Evolutionary conservation across 2,113 vertebrate species (phyloP).

Genomic region (Gavia stellata): DNA sequence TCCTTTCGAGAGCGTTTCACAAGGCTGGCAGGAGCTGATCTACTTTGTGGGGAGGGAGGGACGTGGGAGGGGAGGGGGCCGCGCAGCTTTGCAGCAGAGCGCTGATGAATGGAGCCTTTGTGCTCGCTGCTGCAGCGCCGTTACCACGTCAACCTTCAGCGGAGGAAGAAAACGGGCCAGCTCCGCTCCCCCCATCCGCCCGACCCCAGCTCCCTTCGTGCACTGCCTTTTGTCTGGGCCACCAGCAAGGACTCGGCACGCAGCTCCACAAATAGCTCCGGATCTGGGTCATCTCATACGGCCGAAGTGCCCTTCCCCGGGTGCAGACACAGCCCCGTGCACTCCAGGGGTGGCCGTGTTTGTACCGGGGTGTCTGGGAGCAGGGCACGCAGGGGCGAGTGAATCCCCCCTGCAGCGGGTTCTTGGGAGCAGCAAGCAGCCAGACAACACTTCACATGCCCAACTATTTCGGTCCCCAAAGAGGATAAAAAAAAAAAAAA

Average conservation of each 20-base stretch:
- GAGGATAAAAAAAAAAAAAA: no score
- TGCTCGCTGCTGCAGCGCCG: conserved; percentile 46
- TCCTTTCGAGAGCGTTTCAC: neutral
- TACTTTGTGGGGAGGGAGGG: neutral
- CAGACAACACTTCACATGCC: fast-evolving
- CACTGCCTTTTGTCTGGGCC: neutral
- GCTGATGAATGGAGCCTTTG: conserved; percentile 53
- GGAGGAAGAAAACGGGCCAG: neutral
- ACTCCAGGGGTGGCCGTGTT: neutral
- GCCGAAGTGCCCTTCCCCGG: neutral
- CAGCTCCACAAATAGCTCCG: neutral
- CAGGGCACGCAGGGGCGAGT: fast-evolving
- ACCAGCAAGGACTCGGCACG: neutral
- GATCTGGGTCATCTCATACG: fast-evolving
- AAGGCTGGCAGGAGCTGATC: neutral
- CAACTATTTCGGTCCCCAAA: neutral
- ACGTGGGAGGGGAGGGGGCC: conserved; percentile 7
- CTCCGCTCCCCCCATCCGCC: neutral
- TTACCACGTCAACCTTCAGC: conserved; percentile 23
- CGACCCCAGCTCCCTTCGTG: neutral
- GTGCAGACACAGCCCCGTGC: fast-evolving
- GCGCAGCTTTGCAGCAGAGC: neutral
- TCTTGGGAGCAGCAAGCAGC: neutral
- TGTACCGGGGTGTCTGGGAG: neutral
- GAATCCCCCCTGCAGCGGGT: neutral